Conservation (phyloP, 2,888 invertebrate species). For the Phengaris alcon region DNA sequence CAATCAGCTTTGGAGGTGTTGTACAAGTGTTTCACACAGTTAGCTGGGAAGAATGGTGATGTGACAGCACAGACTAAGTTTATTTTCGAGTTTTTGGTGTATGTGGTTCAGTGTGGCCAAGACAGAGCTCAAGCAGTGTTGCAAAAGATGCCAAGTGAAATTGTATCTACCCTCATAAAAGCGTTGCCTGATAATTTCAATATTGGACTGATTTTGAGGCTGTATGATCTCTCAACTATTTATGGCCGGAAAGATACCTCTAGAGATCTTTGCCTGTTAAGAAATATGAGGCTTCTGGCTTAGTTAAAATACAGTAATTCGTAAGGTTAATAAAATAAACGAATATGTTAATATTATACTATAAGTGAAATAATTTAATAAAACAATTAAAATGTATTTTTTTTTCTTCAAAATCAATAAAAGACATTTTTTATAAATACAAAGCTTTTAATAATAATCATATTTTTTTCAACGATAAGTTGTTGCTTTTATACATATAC, state of each 20-base stretch:
- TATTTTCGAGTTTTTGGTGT: constrained; percentile 86
- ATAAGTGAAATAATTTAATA: not conserved
- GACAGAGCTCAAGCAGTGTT: constrained; percentile 85
- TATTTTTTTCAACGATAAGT: constrained; percentile 11
- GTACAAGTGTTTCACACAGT: constrained; percentile 85
- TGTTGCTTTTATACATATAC: not conserved
- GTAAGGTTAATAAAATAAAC: not conserved
- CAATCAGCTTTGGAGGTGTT: constrained; percentile 83
- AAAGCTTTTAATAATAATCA: not conserved
- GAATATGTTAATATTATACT: constrained; percentile 4
- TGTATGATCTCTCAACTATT: constrained; percentile 88
- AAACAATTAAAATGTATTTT: constrained; percentile 7
- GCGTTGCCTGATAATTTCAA: constrained; percentile 88
- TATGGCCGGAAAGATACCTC: constrained; percentile 91
- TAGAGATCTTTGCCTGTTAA: constrained; percentile 90
- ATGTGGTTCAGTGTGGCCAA: constrained; percentile 87
- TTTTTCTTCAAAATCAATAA: not conserved
- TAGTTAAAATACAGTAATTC: not conserved
- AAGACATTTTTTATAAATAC: not conserved
- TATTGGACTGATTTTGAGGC: constrained; percentile 84
- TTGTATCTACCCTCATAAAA: constrained; percentile 89
- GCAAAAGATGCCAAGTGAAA: constrained; percentile 85
- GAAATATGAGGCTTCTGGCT: constrained; percentile 86
- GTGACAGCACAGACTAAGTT: constrained; percentile 91
- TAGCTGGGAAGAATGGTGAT: constrained; percentile 85